phyloP scores from a whole-genome alignment of 2,888 invertebrate genomes.

The Phasia obesa region DNA sequence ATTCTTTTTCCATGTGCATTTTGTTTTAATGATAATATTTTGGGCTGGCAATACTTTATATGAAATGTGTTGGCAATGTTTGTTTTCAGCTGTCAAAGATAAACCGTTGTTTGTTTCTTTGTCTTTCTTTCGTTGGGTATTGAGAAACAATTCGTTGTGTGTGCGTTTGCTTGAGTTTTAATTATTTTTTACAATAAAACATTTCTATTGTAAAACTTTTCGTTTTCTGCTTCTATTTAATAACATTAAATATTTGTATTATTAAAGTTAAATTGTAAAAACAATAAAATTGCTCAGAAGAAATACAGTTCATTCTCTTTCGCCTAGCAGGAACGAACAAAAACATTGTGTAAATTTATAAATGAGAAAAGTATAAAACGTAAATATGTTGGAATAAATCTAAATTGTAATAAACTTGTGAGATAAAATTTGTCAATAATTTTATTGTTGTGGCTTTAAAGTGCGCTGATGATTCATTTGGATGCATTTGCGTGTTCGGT shows the following conservation, averaged over 20 bases:
- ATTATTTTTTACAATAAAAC: constrained; percentile 3
- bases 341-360: no score
- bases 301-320: no score
- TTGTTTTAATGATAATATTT: no score
- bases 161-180: constrained; percentile 3
- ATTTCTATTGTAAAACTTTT: constrained; percentile 25
- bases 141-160: constrained; percentile 17
- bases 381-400: constrained; percentile 40
- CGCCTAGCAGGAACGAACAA: no score
- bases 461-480: constrained; percentile 30
- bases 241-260: constrained; percentile 2
- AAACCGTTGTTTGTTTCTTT: constrained; percentile 21
- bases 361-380: constrained; percentile 15
- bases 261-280: no score
- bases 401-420: constrained; percentile 23
- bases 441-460: constrained; percentile 8
- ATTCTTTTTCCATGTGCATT: no score
- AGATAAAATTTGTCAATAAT: constrained; percentile 43
- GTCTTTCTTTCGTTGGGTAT: constrained; percentile 9
- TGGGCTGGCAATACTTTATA: constrained; percentile 7
- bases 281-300: no score
- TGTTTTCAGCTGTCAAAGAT: constrained; percentile 55
- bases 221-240: constrained; percentile 6
- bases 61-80: constrained; percentile 17
- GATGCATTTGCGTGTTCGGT: background rate